A percentile compares a stretch with the other conserved stretches of the same genome.
Evolutionary conservation across 2,113 vertebrate genomes (phyloP).

Genomic region (Carassius auratus): DNA sequence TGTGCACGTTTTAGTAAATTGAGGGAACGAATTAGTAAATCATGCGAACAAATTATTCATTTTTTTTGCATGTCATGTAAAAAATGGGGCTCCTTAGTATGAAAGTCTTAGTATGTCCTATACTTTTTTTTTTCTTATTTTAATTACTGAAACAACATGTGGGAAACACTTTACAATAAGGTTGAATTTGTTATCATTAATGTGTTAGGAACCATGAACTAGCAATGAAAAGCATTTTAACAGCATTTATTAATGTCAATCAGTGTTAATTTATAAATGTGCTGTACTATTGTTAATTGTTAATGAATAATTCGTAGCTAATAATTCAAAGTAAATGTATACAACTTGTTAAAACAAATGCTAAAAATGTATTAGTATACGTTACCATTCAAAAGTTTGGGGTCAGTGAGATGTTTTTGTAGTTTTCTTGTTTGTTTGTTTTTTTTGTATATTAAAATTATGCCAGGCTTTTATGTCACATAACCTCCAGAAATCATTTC

Average conservation of each 20-base stretch:
- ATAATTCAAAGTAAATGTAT: background rate
- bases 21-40: too few relatives aligned
- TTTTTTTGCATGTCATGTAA: too few relatives aligned
- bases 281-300: background rate
- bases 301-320: background rate
- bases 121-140: background rate
- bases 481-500: too few relatives aligned
- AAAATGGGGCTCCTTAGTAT: too few relatives aligned
- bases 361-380: background rate
- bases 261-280: background rate
- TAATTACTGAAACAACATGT: background rate
- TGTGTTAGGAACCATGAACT: background rate
- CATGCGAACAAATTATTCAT: too few relatives aligned
- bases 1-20: too few relatives aligned
- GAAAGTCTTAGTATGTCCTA: too few relatives aligned
- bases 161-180: conserved; percentile 2
- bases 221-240: background rate
- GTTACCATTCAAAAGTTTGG: background rate
- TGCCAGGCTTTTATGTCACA: too few relatives aligned
- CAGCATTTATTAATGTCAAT: background rate
- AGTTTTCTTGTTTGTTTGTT: background rate
- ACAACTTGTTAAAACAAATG: background rate
- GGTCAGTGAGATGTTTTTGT: background rate
- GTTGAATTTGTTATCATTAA: background rate
- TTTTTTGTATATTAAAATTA: background rate